Evolutionary conservation across 2,888 invertebrate genomes (phyloP).

Genomic region (Zele albiditarsus): DNA sequence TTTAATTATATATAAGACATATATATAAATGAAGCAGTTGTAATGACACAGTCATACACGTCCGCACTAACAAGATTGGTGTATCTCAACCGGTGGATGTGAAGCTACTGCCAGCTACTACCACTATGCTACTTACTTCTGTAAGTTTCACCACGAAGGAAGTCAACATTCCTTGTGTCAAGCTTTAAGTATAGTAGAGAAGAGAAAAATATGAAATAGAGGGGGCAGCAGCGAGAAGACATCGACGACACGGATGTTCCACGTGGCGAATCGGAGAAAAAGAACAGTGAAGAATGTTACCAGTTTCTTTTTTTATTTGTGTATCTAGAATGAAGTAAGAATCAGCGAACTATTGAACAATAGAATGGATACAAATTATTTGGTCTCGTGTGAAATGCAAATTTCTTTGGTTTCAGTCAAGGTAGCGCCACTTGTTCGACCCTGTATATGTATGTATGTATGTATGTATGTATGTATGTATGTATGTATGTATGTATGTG

Average conservation of each 20-base stretch:
- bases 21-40: neutral
- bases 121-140: neutral
- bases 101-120: neutral
- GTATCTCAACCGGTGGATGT: neutral
- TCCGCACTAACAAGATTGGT: neutral
- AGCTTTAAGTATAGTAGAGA: constrained; percentile 27
- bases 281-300: neutral
- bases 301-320: neutral
- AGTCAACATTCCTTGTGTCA: constrained; percentile 7
- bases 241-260: constrained; percentile 25
- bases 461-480: too few relatives aligned
- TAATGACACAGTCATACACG: neutral
- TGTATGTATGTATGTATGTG: too few relatives aligned
- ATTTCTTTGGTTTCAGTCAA: neutral
- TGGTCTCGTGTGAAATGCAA: neutral
- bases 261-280: neutral
- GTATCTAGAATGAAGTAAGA: neutral
- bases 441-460: neutral
- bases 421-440: constrained; percentile 3
- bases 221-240: constrained; percentile 27
- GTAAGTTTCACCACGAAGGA: constrained; percentile 13
- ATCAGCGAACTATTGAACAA: too few relatives aligned
- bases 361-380: neutral
- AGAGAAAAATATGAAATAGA: constrained; percentile 17
- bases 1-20: neutral